Base-by-base conservation (phyloP, 2,113 vertebrate genomes). In the Bubo bubo region DNA sequence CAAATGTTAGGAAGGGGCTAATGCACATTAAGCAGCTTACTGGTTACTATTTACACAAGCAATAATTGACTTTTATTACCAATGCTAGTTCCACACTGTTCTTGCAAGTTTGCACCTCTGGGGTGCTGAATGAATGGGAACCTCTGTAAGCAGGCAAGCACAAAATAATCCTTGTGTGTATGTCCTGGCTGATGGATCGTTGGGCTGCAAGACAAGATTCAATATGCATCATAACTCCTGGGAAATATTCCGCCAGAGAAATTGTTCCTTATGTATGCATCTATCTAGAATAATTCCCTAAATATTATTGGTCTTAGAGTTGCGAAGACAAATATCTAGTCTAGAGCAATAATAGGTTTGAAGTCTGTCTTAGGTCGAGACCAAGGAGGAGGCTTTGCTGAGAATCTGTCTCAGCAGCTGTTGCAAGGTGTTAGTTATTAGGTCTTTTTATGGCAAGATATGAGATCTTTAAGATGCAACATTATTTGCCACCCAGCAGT, bases 1-100 rank as follows among this genome's bases (percentile, higher is more conserved):
- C 63, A 84, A 67, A 73, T 49, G 87, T 81, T 91, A 94, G 91
- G 87, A 90, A 67, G 66, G 73, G 56, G 45, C 47, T 96, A 81
- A 84, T 67, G 45, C 83, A 80, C 9, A 11, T 43, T 93, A 94
- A 97, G 64, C 28, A 17, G 84, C 50, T 96, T 91, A 80, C 22
- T 75, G 32, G 15, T 64, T 90, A 47, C 87, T 91, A 41, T 63
- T 68, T 92, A 90, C 39, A 66, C 30, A 88, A 72, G 49, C 47
- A 83, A 82, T 58, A n/a, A 73, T 66, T 92, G 64, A 17, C 24
- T 82, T 92, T 85, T 72, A 63, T 79, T 68, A 34, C 43, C 90
- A 74, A 82, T 39, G 26, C 18, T 63, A 71, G 6, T 63, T 93
- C 73, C 56, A 84, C 37, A 19, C 15, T 45, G 37, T 63, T 79